Conservation (phyloP, 2,888 invertebrate species). For the Lydus trimaculatus region DNA sequence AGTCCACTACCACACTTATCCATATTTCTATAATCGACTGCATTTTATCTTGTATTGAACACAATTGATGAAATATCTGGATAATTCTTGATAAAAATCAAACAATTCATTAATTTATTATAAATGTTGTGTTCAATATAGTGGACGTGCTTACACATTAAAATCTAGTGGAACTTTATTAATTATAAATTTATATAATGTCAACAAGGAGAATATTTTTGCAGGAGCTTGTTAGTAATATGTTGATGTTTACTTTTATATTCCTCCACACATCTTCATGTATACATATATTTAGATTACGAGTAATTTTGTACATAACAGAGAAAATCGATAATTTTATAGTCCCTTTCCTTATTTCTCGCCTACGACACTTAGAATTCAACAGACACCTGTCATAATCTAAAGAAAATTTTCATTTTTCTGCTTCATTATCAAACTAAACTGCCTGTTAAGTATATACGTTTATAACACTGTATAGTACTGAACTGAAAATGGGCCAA, state of each 20-base stretch:
- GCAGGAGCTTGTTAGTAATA: not conserved
- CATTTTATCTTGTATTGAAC: conserved; percentile 30
- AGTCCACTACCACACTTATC: conserved; percentile 33
- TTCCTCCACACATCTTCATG: not conserved
- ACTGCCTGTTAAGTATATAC: no score
- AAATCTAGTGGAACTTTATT: not conserved
- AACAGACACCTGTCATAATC: not conserved
- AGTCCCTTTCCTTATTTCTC: not conserved
- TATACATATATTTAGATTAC: not conserved
- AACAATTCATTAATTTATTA: not conserved
- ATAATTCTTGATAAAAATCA: not conserved
- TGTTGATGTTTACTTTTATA: not conserved
- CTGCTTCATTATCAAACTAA: not conserved
- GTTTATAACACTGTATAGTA: not conserved
- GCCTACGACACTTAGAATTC: not conserved
- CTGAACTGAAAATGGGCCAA: conserved; percentile 3
- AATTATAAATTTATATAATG: conserved; percentile 1
- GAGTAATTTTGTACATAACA: not conserved
- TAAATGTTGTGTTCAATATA: not conserved
- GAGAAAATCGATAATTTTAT: not conserved
- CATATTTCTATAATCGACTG: conserved; percentile 42
- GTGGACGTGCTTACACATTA: not conserved
- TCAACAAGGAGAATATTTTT: not conserved
- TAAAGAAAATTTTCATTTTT: not conserved
- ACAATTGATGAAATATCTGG: not conserved